Evolutionary conservation across 2,888 invertebrate genomes (phyloP), one percentile per base, ranked within the genome.

Genomic region (Drosophila pseudotakahashii): DNA sequence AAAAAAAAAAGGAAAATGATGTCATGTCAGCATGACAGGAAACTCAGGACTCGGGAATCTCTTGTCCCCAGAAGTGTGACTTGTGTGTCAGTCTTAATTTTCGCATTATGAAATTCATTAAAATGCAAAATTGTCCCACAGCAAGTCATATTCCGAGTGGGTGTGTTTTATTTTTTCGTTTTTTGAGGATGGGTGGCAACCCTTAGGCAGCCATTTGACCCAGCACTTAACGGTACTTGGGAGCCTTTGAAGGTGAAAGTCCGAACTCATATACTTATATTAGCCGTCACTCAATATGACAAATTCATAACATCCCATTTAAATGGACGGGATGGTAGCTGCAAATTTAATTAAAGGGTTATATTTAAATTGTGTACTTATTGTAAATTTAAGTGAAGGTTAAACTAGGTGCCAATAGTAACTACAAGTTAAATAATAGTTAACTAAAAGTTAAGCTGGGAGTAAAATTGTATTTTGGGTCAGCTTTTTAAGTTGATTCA

Each of bases 31-130:
- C 16, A 39, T 67, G 73, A 50, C 63, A 60, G 53, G 42, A 36
- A 11, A 42, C 23, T 41, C 53, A 34, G 34, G 34, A 44, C 26
- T 42, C 53, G 11, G 34, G 11, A 34, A 34, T 11, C 11, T 13
- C 9, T 3, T 3, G 23, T 23, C 36, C 11, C n/a, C 48, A 48
- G 57, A 59, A 45, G 41, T 44, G 16, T 47, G 32, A 51, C 39
- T 41, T 44, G 63, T 68, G 69, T 66, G 69, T 73, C 75, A 75
- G 75, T 77, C 78, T 88, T 84, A 79, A 88, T 86, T 86, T 88
- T 84, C 79, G 78, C 76, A 67, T 72, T 89, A 90, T 89, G 87
- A 81, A 87, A 87, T 89, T 81, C 80, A 85, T 87, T 83, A 78
- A 87, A 87, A 80, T 78, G 76, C 60, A 59, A 83, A 86, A 77